Percentiles rank a stretch among this genome's conserved stretches.
These are phyloP conservation scores for Dallia pectoralis DNA, from an alignment of 2,797 vertebrate genomes.

Conservation along the genomic window DNA sequence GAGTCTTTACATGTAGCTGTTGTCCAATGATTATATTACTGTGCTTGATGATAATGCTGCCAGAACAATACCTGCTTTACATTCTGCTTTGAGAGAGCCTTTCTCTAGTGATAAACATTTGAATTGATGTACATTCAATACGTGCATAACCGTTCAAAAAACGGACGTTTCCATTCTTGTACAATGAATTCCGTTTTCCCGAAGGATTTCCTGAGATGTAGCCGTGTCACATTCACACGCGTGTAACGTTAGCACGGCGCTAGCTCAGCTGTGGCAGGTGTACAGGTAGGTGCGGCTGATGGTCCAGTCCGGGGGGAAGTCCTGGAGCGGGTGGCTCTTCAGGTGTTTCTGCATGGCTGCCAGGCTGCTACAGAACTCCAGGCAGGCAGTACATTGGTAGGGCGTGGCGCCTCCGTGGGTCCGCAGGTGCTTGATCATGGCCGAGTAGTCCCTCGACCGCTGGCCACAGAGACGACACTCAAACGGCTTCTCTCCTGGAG, in stretches of 20 bases:
- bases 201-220: background rate
- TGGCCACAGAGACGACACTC: constrained; percentile 84
- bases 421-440: constrained; percentile 89
- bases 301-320: constrained; percentile 84
- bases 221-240: background rate
- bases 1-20: background rate
- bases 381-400: constrained; percentile 83
- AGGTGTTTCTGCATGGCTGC: constrained; percentile 85
- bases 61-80: background rate
- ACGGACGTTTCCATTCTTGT: background rate
- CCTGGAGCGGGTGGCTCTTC: constrained; percentile 76
- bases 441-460: constrained; percentile 86
- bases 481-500: constrained; percentile 80
- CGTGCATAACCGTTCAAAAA: background rate
- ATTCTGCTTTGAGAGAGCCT: background rate
- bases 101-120: constrained; percentile 8
- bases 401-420: constrained; percentile 82
- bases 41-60: background rate
- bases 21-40: background rate
- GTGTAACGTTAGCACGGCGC: background rate
- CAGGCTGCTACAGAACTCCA: constrained; percentile 81
- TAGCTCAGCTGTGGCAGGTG: constrained; percentile 65
- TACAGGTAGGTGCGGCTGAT: constrained; percentile 81
- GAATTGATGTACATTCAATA: background rate
- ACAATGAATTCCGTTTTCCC: background rate